phyloP scores from a whole-genome alignment of 2,797 vertebrate species.

The Rhinophrynus dorsalis region DNA sequence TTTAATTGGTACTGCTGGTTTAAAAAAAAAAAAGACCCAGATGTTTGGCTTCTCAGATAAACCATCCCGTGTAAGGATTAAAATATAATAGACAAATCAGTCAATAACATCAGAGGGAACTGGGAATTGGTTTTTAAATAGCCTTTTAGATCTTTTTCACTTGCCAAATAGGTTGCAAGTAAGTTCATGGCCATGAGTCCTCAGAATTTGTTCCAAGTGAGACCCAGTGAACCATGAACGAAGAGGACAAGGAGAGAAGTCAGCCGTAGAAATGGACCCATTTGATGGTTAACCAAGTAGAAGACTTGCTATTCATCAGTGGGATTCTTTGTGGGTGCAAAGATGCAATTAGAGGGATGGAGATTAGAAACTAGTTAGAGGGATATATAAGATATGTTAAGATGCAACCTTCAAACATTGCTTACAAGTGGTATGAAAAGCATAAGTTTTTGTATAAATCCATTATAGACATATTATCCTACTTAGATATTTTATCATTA shows the following conservation, averaged over 20 bases:
- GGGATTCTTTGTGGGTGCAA: slow-evolving; percentile 30
- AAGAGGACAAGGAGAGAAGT: slow-evolving; percentile 31
- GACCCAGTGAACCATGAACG: slow-evolving; percentile 43
- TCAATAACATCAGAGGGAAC: slow-evolving; percentile 55
- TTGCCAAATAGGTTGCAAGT: slow-evolving; percentile 23
- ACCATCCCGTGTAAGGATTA: slow-evolving; percentile 55
- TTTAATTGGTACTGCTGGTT: slow-evolving; percentile 63
- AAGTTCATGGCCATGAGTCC: slow-evolving; percentile 42
- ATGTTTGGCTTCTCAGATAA: slow-evolving; percentile 57
- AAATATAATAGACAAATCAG: slow-evolving; percentile 51
- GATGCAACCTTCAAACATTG: slow-evolving; percentile 4
- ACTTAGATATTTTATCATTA: no score
- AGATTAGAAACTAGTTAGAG: slow-evolving; percentile 29
- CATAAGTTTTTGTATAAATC: no score
- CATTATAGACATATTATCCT: no score
- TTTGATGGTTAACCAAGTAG: slow-evolving; percentile 44
- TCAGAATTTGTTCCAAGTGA: slow-evolving; percentile 34
- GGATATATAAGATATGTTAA: slow-evolving; percentile 31
- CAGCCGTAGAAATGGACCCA: slow-evolving; percentile 35
- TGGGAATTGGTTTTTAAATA: slow-evolving; percentile 46
- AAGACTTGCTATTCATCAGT: slow-evolving; percentile 31
- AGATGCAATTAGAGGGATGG: slow-evolving; percentile 40
- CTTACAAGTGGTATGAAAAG: no score
- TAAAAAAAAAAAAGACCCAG: slow-evolving; percentile 57
- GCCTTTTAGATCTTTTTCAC: slow-evolving; percentile 39